Evolutionary conservation across 1,140 invertebrate species (phyloP).

Genomic region (Venturia canescens): DNA sequence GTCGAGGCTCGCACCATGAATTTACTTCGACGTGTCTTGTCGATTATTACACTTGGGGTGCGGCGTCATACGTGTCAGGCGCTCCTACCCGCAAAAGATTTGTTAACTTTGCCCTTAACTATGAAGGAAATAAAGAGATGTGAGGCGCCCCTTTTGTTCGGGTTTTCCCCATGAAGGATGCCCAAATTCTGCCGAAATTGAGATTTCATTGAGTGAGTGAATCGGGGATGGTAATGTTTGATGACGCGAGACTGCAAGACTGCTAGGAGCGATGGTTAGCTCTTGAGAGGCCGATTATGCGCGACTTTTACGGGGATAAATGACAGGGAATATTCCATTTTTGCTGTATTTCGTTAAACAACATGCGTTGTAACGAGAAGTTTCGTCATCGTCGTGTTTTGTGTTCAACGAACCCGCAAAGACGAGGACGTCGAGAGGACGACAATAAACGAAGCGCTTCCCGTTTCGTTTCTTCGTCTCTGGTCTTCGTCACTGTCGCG

Average conservation of each 20-base stretch:
- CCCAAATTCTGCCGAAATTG: constrained; percentile 22
- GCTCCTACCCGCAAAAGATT: constrained; percentile 44
- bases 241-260: no score
- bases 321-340: no score
- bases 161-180: background rate
- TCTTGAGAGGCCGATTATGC: no score
- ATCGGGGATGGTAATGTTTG: background rate
- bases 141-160: background rate
- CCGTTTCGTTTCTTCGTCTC: constrained; percentile 38
- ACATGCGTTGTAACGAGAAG: background rate
- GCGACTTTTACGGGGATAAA: no score
- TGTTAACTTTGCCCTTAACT: background rate
- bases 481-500: constrained; percentile 34
- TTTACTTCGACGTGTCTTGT: constrained; percentile 65
- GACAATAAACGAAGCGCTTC: constrained; percentile 45
- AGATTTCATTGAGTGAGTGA: constrained; percentile 6
- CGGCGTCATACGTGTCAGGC: constrained; percentile 47
- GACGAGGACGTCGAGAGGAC: background rate
- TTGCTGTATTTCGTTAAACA: no score
- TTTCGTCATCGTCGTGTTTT: constrained; percentile 33
- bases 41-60: constrained; percentile 68
- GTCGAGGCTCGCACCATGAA: constrained; percentile 65
- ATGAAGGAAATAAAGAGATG: background rate
- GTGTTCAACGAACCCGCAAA: constrained; percentile 21
- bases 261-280: background rate